Percentiles rank a stretch among this genome's conserved stretches.
Evolutionary conservation across 2,113 vertebrate species (phyloP).

Genomic region (Thunnus thynnus): DNA sequence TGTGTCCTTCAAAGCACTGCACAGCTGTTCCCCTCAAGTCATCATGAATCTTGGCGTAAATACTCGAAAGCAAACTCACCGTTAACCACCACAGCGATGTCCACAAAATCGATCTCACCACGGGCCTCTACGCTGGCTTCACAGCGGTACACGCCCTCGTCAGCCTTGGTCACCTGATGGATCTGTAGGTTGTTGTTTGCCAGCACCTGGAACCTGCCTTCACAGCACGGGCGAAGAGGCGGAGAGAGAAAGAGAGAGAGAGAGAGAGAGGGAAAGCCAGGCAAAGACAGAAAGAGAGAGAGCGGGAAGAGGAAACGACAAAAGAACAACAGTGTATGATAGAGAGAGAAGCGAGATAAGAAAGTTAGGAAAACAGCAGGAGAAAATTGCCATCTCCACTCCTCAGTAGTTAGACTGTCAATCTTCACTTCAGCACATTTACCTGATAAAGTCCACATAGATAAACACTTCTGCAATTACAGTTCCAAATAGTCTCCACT

Average conservation of each 20-base stretch:
- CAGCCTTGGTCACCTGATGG: conserved; percentile 93
- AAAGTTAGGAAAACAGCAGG: conserved; percentile 50
- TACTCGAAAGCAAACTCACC: conserved; percentile 85
- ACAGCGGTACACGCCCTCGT: conserved; percentile 97
- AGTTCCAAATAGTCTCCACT: conserved; percentile 34
- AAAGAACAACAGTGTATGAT: conserved; percentile 43
- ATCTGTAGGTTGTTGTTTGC: conserved; percentile 97
- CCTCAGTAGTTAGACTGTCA: conserved; percentile 55
- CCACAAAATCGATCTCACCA: conserved; percentile 97
- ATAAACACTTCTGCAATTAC: conserved; percentile 73
- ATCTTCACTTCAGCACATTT: conserved; percentile 63
- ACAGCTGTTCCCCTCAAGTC: too few species aligned
- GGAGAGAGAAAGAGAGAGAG: not conserved
- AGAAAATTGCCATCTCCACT: conserved; percentile 60
- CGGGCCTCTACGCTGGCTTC: conserved; percentile 97
- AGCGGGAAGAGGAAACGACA: not conserved
- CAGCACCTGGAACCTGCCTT: conserved; percentile 92
- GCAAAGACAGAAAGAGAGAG: not conserved
- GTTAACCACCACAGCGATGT: conserved; percentile 96
- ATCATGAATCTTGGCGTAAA: too few species aligned
- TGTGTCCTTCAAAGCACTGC: too few species aligned
- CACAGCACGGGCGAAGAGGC: conserved; percentile 35
- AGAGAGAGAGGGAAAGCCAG: not conserved
- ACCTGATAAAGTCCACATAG: conserved; percentile 67
- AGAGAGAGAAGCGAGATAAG: conserved; percentile 57